Base-by-base conservation (phyloP, 2,113 vertebrate species). In the Rhabdornis inornatus region DNA sequence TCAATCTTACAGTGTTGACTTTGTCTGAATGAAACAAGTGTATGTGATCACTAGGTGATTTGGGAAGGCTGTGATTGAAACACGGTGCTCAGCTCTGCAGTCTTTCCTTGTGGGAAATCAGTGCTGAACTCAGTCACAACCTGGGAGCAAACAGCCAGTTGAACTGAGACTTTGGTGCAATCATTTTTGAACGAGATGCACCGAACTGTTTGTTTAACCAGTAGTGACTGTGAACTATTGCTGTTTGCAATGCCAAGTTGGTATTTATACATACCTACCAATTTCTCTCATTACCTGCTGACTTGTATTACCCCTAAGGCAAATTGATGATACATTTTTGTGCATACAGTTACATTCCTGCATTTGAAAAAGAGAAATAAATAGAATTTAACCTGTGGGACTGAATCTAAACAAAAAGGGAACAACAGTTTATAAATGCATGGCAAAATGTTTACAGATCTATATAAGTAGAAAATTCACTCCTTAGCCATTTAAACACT, bases 31-130 rank as follows among this genome's bases (percentile, higher is more conserved):
- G 42, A 53, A 35, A 17, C 4, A 6, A 27, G 8, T 1, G 11
- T 11, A 8, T 1, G 33, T 3, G 13, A 18, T 6, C 2, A 1
- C 25, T 14, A 3, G 17, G 14, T 37, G 65, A 22, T 79, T 78
- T 64, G 81, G 40, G 52, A 66, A 50, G 60, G 25, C 21, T 18
- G 16, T 6, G 31, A 28, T 12, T 40, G 27, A 71, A 88, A 60
- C 1, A 2, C 39, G 33, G 56, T 0, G 0, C 16, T 42, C 17
- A 22, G 44, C 30, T 87, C 65, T 53, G 60, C 71, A 78, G 60
- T 24, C 57, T 18, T 33, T 28, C 30, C 53, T 33, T 30, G 16
- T 3, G 31, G 17, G 53, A 44, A 71, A 94, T 30, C 0, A 3
- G 47, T 21, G 50, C 2, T 56, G 53, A 56, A 33, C 20, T 56